phyloP scores from a whole-genome alignment of 2,888 invertebrate genomes.

The Onchidella celtica region DNA sequence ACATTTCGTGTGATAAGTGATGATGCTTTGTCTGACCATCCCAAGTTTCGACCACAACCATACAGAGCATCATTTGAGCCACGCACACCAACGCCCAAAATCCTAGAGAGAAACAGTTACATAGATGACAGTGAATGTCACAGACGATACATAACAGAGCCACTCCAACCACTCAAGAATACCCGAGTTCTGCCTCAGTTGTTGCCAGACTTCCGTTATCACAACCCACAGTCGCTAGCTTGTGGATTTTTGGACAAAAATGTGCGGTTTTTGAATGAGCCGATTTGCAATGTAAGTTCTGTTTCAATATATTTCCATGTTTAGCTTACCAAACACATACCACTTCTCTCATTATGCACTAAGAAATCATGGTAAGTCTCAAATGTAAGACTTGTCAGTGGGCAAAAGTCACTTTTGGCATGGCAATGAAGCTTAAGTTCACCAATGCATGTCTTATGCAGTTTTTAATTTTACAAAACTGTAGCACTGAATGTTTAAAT shows the following conservation, averaged over 20 bases:
- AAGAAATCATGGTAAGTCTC: no score
- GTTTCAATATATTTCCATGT: no score
- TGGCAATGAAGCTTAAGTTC: no score
- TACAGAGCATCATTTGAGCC: slow-evolving; percentile 61
- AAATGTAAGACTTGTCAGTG: no score
- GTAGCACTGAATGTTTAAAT: no score
- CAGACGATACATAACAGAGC: neutral
- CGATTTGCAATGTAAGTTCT: slow-evolving; percentile 68
- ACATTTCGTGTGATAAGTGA: slow-evolving; percentile 75
- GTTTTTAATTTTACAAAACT: no score
- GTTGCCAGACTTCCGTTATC: slow-evolving; percentile 60
- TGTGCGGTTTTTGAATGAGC: slow-evolving; percentile 75
- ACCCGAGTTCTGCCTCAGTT: slow-evolving; percentile 57
- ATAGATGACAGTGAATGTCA: slow-evolving; percentile 52
- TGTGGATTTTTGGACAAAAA: slow-evolving; percentile 76
- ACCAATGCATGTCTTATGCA: no score
- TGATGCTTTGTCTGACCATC: slow-evolving; percentile 68
- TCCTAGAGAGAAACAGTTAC: neutral
- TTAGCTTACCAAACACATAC: no score
- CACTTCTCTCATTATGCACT: no score
- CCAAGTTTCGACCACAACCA: slow-evolving; percentile 56
- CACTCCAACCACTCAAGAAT: slow-evolving; percentile 59
- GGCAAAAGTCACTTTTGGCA: no score
- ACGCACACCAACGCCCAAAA: slow-evolving; percentile 50
- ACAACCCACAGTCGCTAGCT: slow-evolving; percentile 72